Base-by-base conservation (phyloP, 2,888 invertebrate species). In the Helobdella robusta region DNA sequence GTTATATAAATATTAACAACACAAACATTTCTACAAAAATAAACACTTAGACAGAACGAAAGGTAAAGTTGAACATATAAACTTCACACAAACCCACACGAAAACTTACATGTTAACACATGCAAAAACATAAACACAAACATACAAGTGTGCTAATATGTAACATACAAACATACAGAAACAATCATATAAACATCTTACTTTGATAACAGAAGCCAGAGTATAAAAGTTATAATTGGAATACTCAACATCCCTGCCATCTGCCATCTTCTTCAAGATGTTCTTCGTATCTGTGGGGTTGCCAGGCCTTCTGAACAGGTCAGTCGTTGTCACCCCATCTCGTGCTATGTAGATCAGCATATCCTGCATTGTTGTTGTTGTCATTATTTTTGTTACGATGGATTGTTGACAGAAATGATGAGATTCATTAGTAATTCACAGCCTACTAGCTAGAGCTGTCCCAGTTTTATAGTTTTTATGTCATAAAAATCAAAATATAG, bases 171-270 rank as follows among this genome's bases (percentile, higher is more conserved):
- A 2, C 11, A 4, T 23, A 59, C 18, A 6, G 35, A 30, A 28
- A 34, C 30, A 23, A 59, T n/a, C 4, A 59, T 28, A 40, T 6
- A 23, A 32, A 44, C 1, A 23, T 15, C 23, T 30, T 18, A 82
- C 82, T 78, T 97, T 97, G 70, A 97, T 84, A 68, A 97, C 95
- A 81, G 94, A 94, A 67, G 97, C 95, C 75, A 97, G 92, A 32
- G 97, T 97, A 81, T 95, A 94, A 69, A 95, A 77, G 70, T 77
- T 79, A 70, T 79, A 79, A 67, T 77, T 75, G 59, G 73, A 71
- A 69, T 75, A 76, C 64, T 75, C 74, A 58, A 78, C 73, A 48
- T 74, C 75, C 65, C 76, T 75, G 32, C 78, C 78, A 68, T 78
- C 78, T 20, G 74, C 73, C 70, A 79, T 67, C 35, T 75, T 68